Evolutionary conservation across 2,797 vertebrate species (phyloP), one percentile per base, ranked within the genome.

Genomic region (Morus bassanus): DNA sequence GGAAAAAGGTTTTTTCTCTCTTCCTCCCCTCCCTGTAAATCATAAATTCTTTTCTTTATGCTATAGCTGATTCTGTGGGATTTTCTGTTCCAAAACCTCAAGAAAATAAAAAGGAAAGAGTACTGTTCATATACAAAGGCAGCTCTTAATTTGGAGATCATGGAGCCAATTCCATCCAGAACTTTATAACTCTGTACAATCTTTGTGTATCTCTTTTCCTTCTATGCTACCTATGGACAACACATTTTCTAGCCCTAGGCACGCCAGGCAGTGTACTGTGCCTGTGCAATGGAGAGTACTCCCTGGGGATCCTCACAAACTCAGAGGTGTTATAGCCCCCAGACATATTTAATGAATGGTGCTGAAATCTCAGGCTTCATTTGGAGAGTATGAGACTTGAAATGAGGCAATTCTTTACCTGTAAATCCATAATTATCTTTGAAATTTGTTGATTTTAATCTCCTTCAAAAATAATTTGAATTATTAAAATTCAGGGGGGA

Each of bases 1-100:
- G 7, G 12, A 73, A 92, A 65, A 23, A 57, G 6, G 1, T 37
- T 86, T 86, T 64, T 61, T 57, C 10, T 31, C 16, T 25, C 10
- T 69, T 3, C 12, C 27, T 18, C 63, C 2, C 3, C 0, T 1
- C 3, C 6, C 1, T 4, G 4, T 51, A 57, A 82, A 41, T 78
- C 13, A 57, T 31, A 60, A 60, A 39, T 48, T 2, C 1, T 79
- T 61, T 82, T 85, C 21, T 70, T 79, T 53, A 53, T 18, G 3
- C 14, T 85, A 21, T 33, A 54, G 14, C 10, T 69, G 33, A 46
- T 50, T 57, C 43, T 57, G 41, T 46, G 19, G 13, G 11, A 53
- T 57, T 73, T 74, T 56, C 18, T 53, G 7, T 68, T 54, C 15
- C 18, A 79, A 3, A 19, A 2, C 11, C 10, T 64, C 30, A 73